Evolutionary conservation across 2,797 vertebrate species (phyloP).

Genomic region (Neoniphon sammara): DNA sequence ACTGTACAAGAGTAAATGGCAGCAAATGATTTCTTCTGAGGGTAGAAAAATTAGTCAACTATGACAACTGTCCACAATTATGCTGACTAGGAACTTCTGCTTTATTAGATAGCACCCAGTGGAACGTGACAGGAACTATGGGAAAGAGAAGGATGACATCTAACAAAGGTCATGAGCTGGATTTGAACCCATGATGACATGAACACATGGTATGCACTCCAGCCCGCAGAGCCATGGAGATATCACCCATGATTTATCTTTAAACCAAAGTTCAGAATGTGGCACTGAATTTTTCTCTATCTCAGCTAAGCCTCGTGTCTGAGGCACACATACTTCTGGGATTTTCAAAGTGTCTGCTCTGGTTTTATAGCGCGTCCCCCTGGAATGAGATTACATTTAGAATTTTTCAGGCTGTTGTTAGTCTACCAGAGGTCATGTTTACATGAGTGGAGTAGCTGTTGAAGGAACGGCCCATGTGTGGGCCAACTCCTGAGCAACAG

Average conservation of each 20-base stretch:
- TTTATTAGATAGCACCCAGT: conserved; percentile 53
- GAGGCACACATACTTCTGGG: conserved; percentile 54
- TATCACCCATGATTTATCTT: conserved; percentile 67
- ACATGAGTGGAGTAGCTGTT: conserved; percentile 69
- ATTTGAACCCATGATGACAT: conserved; percentile 76
- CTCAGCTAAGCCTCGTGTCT: conserved; percentile 67
- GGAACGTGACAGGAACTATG: conserved; percentile 68
- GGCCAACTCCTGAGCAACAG: conserved; percentile 21
- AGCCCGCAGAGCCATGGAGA: conserved; percentile 46
- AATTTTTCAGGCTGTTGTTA: conserved; percentile 68
- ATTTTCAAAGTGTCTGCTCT: conserved; percentile 67
- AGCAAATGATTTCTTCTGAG: conserved; percentile 22
- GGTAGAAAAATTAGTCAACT: too few relatives aligned
- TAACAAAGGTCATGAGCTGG: conserved; percentile 67
- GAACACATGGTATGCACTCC: conserved; percentile 69
- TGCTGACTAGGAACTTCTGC: conserved; percentile 50
- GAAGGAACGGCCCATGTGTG: conserved; percentile 42
- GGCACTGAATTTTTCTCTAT: conserved; percentile 64
- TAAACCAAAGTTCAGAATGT: conserved; percentile 60
- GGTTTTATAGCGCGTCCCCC: conserved; percentile 62
- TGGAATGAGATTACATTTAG: conserved; percentile 67
- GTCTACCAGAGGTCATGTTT: conserved; percentile 78
- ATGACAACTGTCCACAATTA: neutral
- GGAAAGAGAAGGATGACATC: conserved; percentile 72
- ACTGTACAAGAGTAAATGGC: conserved; percentile 36